A percentile compares a stretch with the other conserved stretches of the same genome.
Evolutionary conservation across 2,888 invertebrate species (phyloP).

Genomic region (Spodoptera littoralis): DNA sequence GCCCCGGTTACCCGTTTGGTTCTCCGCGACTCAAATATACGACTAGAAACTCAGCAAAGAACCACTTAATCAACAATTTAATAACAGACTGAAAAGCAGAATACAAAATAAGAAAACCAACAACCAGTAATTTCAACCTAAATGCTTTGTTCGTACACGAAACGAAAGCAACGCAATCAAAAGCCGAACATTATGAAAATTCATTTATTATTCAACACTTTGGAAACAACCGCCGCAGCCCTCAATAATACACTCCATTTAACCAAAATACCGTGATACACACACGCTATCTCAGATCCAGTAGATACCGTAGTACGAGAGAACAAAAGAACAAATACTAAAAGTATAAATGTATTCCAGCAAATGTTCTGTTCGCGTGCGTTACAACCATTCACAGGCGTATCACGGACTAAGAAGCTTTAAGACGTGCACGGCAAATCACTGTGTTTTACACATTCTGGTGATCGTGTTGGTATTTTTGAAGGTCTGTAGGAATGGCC

Average conservation of each 20-base stretch:
- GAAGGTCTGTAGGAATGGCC: constrained; percentile 24
- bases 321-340: constrained; percentile 54
- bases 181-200: no score
- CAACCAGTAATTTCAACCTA: no score
- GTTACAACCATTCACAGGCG: constrained; percentile 43
- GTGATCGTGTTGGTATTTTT: constrained; percentile 51
- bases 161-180: no score
- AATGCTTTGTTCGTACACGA: no score
- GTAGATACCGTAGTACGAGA: constrained; percentile 41
- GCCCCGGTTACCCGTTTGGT: no score
- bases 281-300: constrained; percentile 26
- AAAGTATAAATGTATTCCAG: constrained; percentile 50
- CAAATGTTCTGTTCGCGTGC: constrained; percentile 55
- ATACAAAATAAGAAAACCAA: no score
- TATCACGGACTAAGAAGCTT: constrained; percentile 52
- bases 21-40: no score
- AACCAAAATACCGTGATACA: constrained; percentile 18
- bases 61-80: no score
- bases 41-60: no score
- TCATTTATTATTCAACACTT: background rate
- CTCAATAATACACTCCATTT: constrained; percentile 16
- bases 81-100: no score
- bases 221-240: background rate
- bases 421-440: constrained; percentile 57
- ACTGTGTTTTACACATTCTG: constrained; percentile 56